phyloP scores from a whole-genome alignment of 2,113 vertebrate genomes.

The Sorex araneus region DNA sequence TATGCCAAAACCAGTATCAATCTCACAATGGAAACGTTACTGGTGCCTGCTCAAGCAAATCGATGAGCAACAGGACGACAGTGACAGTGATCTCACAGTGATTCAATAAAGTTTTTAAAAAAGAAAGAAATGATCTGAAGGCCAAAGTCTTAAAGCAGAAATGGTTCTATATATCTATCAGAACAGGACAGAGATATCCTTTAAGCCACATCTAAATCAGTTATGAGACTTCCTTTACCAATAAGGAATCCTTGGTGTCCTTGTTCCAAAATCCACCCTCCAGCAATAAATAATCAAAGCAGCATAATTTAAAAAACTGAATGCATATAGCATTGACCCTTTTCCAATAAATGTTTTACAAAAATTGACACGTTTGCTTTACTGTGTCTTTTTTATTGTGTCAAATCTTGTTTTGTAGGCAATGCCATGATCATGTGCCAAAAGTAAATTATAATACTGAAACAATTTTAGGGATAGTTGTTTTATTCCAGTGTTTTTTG shows the following conservation, averaged over 20 bases:
- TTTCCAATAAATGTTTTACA: background rate
- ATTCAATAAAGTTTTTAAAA: too few relatives aligned
- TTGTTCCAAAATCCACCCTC: too few relatives aligned
- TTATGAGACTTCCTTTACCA: background rate
- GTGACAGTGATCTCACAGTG: too few relatives aligned
- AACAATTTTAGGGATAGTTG: background rate
- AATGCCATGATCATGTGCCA: background rate
- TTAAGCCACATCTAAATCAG: background rate
- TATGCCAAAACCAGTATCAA: too few relatives aligned
- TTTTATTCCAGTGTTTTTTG: background rate
- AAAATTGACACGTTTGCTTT: background rate
- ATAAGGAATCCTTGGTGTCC: background rate
- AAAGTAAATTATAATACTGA: constrained; percentile 12
- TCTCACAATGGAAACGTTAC: too few relatives aligned
- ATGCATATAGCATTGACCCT: background rate
- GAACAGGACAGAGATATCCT: background rate
- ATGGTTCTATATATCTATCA: background rate
- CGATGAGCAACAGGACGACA: too few relatives aligned
- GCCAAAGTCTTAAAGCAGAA: background rate
- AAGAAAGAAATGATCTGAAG: background rate
- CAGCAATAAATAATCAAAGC: background rate
- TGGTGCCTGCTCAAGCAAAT: too few relatives aligned
- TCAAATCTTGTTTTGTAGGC: constrained; percentile 17
- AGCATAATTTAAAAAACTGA: background rate
- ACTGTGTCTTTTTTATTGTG: background rate